Evolutionary conservation across 2,113 vertebrate genomes (phyloP), one percentile per base, ranked within the genome.

Genomic region (Odontesthes bonariensis): DNA sequence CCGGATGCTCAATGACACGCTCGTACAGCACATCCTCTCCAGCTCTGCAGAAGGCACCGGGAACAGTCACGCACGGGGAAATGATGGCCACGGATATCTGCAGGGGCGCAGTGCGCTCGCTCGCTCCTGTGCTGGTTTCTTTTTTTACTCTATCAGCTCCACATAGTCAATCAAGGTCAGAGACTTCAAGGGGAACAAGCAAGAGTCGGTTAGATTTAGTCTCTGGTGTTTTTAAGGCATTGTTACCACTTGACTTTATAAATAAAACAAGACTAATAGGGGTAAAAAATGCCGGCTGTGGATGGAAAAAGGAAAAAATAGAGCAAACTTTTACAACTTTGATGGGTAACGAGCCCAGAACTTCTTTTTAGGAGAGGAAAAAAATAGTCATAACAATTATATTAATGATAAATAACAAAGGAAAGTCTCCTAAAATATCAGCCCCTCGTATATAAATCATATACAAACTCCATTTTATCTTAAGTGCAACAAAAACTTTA

Each of bases 1-100:
- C 64, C 57, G 53, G 81, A 63, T 79, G 75, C 83, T 81, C 75
- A 62, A 82, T 82, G 87, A 89, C 87, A 76, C 71, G 68, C 77
- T 84, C 69, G 2, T 69, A 44, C 55, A 54, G 77, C 81, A 69
- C 83, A 79, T 73, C 77, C 79, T 54, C 79, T 70, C 12, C 53
- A 46, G 66, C 44, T 17, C 62, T 59, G 71, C 73, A 69, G 66
- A 55, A 61, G 63, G 65, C 16, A 54, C 71, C 33, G 11, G 47
- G 32, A 84, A 60, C 27, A 68, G 79, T 68, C 70, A 51, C 59
- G 14, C 80, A 19, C 14, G 7, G 68, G 40, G 79, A 62, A 63
- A 68, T 75, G 77, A 88, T 75, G 61, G 69, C 73, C 71, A 44
- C 31, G 17, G 64, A 79, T 85, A 83, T 80, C 88, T 86, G 78